Percentiles rank a stretch among this genome's conserved stretches.
phyloP scores from a whole-genome alignment of 2,113 vertebrate species.

The Dasyurus viverrinus region DNA sequence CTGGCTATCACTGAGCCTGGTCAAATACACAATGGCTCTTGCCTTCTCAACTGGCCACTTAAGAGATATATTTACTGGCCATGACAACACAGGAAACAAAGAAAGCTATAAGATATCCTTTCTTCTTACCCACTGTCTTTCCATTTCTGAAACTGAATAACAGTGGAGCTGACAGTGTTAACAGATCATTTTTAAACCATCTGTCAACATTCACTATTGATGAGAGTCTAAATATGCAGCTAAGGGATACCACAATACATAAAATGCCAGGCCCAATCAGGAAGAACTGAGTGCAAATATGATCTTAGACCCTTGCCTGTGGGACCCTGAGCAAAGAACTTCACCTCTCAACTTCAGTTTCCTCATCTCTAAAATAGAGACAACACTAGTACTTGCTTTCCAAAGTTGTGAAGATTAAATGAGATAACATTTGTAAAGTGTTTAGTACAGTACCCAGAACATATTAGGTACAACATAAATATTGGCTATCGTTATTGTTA shows the following conservation, averaged over 20 bases:
- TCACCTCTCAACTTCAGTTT: background rate
- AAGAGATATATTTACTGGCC: background rate
- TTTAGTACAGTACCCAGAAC: background rate
- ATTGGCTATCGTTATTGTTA: no score
- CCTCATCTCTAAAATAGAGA: background rate
- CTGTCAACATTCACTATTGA: background rate
- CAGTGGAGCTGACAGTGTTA: background rate
- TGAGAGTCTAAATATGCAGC: background rate
- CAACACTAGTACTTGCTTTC: background rate
- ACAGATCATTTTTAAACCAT: background rate
- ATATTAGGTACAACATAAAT: background rate
- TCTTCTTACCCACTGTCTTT: background rate
- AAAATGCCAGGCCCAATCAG: background rate
- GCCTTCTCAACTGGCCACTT: background rate
- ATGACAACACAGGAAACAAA: background rate
- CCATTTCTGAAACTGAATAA: background rate
- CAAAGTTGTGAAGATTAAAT: background rate
- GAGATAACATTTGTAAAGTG: background rate
- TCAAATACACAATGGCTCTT: background rate
- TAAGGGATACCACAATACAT: background rate
- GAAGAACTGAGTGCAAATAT: background rate
- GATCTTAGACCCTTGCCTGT: background rate
- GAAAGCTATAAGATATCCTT: background rate
- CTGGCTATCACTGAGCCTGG: background rate
- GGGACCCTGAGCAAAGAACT: background rate